phyloP scores from a whole-genome alignment of 2,797 vertebrate species.

The Sphenodon punctatus region DNA sequence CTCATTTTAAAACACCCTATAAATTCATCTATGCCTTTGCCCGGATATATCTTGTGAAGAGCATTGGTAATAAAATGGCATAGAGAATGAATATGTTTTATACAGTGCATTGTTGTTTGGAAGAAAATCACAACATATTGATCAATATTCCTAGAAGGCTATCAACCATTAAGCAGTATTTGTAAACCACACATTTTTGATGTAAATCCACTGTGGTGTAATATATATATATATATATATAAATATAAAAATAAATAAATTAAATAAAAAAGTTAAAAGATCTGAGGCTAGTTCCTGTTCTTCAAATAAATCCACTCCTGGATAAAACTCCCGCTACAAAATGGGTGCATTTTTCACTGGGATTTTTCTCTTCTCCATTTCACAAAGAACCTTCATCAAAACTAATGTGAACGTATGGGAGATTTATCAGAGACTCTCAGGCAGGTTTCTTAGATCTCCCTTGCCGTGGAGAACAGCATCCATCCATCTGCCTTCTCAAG shows the following conservation, averaged over 20 bases:
- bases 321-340: slow-evolving; percentile 22
- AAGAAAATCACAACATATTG: slow-evolving; percentile 27
- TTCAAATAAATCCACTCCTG: slow-evolving; percentile 46
- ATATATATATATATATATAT: no score
- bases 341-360: slow-evolving; percentile 29
- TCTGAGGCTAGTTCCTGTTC: neutral
- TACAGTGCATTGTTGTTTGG: neutral
- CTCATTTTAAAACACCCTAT: no score
- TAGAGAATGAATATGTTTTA: slow-evolving; percentile 39
- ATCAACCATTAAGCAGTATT: slow-evolving; percentile 17
- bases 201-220: slow-evolving; percentile 35
- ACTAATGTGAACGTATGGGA: slow-evolving; percentile 40
- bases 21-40: slow-evolving; percentile 36
- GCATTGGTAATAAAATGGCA: slow-evolving; percentile 15
- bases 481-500: slow-evolving; percentile 29
- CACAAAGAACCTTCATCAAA: slow-evolving; percentile 53
- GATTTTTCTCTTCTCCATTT: slow-evolving; percentile 41
- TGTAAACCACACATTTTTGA: slow-evolving; percentile 36
- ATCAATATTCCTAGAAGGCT: slow-evolving; percentile 13
- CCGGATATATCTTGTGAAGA: slow-evolving; percentile 31
- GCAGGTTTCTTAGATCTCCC: slow-evolving; percentile 19
- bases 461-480: neutral
- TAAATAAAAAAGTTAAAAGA: slow-evolving; percentile 26
- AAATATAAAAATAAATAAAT: no score
- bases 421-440: slow-evolving; percentile 50